Evolutionary conservation across 2,888 invertebrate genomes (phyloP), one percentile per base, ranked within the genome.

Genomic region (Latheticus oryzae): DNA sequence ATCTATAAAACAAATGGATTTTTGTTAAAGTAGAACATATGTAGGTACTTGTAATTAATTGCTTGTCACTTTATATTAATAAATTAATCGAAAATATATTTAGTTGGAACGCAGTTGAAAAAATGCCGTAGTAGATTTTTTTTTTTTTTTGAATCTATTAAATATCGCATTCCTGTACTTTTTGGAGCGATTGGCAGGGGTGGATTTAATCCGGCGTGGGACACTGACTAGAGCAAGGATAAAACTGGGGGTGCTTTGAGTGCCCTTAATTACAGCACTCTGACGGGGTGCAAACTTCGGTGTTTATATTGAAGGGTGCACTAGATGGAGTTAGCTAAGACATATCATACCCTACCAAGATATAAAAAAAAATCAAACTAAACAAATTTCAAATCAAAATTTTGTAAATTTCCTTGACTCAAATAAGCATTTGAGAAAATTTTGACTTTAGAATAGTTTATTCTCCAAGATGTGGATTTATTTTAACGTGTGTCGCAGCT

Each of bases 241-340:
- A 63, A 62, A 35, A 37, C 30, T 15, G 64, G 61, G 65, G 67
- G 73, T 65, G 71, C 70, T 73, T 73, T 75, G 76, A 78, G 77
- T 77, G 76, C 76, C 76, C 76, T 77, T 78, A 78, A 78, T 78
- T 78, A 78, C 77, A 71, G 71, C 74, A 76, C 76, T 70, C 66
- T 65, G 64, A 47, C 65, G 60, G 70, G 68, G 69, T 60, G 68
- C 65, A 67, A 67, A 67, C 63, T 68, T 67, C 60, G 58, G 61
- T 67, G 69, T 67, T 68, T 68, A 68, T 65, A 64, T 58, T 62
- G 65, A 66, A 65, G 67, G 67, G 66, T 54, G 55, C 53, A 28
- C 12, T 45, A 38, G 30, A 13, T 16, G 15, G 43, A 28, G 11
- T 5, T 21, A 58, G 40, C 62, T 52, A 38, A 40, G 53, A 62